These are phyloP conservation scores for Dysmachus trigonus DNA, from an alignment of 2,888 invertebrate species.

Conservation along the genomic window DNA sequence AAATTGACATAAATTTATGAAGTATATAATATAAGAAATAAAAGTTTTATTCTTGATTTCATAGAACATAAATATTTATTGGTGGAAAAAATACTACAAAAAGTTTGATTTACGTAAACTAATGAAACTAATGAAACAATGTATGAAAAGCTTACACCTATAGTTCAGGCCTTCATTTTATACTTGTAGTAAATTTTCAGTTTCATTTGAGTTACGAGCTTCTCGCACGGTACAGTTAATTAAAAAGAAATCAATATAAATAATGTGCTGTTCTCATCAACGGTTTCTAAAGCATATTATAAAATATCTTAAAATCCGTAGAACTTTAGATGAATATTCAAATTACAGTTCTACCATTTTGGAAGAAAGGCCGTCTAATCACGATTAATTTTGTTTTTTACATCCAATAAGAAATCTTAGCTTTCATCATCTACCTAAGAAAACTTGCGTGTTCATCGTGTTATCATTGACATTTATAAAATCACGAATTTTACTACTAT, in stretches of 20 bases:
- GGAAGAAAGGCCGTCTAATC: not conserved
- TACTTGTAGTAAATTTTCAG: too few species aligned
- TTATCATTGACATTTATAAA: not conserved
- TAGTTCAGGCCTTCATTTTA: too few species aligned
- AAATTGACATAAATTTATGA: too few species aligned
- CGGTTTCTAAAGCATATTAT: not conserved
- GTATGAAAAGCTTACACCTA: too few species aligned
- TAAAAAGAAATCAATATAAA: not conserved
- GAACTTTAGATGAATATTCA: not conserved
- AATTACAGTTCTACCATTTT: not conserved
- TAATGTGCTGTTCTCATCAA: not conserved
- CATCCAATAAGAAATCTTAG: not conserved
- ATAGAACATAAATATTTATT: too few species aligned
- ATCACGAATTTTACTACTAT: not conserved
- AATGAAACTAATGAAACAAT: too few species aligned
- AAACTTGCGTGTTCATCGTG: not conserved
- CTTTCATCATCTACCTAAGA: not conserved
- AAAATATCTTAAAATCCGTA: not conserved
- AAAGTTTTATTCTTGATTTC: too few species aligned
- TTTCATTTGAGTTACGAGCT: not conserved
- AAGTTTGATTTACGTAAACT: too few species aligned
- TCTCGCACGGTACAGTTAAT: not conserved
- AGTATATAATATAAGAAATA: too few species aligned
- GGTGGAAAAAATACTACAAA: too few species aligned
- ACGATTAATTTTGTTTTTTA: not conserved